Base-by-base conservation (phyloP, 2,888 invertebrate genomes). In the Plagiodera versicolora region DNA sequence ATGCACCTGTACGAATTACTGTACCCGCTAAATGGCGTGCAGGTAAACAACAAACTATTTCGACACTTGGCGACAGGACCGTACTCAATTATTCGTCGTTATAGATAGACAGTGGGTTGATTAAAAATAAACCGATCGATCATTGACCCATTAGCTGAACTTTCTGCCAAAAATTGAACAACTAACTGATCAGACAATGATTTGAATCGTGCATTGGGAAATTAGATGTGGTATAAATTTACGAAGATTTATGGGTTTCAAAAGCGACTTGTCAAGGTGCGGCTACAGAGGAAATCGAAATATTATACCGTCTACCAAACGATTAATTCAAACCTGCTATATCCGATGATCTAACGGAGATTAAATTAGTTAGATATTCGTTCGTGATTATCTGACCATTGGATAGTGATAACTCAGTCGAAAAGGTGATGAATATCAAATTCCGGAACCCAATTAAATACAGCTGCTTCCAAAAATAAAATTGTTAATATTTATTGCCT, bases 51-150 rank as follows among this genome's bases (percentile, higher is more conserved):
- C 14, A 39, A 14, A 14, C 39, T 39, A 39, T 39, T 39, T 39
- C 39, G 39, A 39, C 39, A 39, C 14, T 39, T 39, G 14, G 39
- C 3, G 11, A n/a, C 39, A 39, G 39, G 14, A 39, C 39, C 39
- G 39, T 39, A 39, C 1, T 39, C 2, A 14, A 14, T 14, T 14
- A 3, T 14, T 2, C 14, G 3, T 39, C 14, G 39, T 14, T 39
- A 4, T 2, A 3, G 39, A 39, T 39, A 39, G 11, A 32, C 3
- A 24, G 6, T 24, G 4, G 4, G 3, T 32, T 11, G 32, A 32
- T 11, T 6, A 32, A 39, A 39, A 58, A 52, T 58, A 49, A 58
- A 62, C 55, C 58, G 55, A 52, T 39, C 58, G 58, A 58, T 62
- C 62, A 55, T 28, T 58, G 58, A 62, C 62, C 62, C 44, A 44